Percentiles rank a stretch among this genome's conserved stretches.
Evolutionary conservation across 1,140 invertebrate genomes (phyloP).

Genomic region (Myzus persicae): DNA sequence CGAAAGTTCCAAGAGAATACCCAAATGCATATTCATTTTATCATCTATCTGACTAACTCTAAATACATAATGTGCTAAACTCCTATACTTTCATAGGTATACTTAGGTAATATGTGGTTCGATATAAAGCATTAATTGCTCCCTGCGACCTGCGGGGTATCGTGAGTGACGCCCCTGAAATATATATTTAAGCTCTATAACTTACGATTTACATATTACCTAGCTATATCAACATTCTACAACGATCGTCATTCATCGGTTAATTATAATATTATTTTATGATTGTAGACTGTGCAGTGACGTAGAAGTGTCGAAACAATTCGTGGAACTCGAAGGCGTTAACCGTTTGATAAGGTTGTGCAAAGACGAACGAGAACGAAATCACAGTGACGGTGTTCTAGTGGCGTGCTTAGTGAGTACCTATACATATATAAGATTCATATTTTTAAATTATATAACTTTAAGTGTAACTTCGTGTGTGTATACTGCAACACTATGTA

Average conservation of each 20-base stretch:
- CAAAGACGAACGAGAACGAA: conserved; percentile 73
- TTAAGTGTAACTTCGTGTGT: no score
- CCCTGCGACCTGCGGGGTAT: neutral
- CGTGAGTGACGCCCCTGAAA: neutral
- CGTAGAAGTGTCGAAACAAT: conserved; percentile 74
- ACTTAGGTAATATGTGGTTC: neutral
- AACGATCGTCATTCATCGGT: neutral
- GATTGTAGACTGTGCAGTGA: conserved; percentile 74
- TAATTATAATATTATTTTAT: conserved; percentile 17
- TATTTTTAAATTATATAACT: neutral
- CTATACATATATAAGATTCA: neutral
- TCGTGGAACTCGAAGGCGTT: conserved; percentile 79
- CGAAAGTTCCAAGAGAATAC: neutral
- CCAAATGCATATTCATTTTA: neutral
- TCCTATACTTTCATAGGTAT: neutral
- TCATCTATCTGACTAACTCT: neutral
- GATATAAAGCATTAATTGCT: neutral
- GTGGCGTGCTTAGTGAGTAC: conserved; percentile 76
- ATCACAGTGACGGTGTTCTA: conserved; percentile 77
- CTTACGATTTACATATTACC: neutral
- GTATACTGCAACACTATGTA: no score
- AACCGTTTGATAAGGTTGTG: conserved; percentile 77
- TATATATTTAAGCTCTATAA: neutral
- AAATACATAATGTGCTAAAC: neutral
- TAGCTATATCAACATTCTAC: neutral